These are phyloP conservation scores for Epizoanthus rinbou DNA, from an alignment of 92 coral and sea anemone genomes.

Conservation along the genomic window DNA sequence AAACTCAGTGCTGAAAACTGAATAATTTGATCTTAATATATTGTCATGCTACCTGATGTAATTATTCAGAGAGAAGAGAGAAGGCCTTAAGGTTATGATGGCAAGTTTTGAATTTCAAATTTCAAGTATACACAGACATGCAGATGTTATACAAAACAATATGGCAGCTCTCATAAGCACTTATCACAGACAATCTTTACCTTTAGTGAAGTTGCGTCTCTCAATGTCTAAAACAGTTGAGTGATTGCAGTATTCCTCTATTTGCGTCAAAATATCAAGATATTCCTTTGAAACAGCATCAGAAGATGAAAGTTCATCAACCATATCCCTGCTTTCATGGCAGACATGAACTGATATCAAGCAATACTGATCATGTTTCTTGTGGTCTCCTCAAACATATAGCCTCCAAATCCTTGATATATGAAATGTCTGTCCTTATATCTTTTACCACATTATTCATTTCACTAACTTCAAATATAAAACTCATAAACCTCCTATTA, in stretches of 20 bases:
- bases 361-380: background rate
- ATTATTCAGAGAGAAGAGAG: background rate
- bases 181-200: slow-evolving; percentile 37
- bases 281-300: slow-evolving; percentile 85
- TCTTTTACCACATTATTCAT: slow-evolving; percentile 20
- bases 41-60: background rate
- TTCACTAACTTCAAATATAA: slow-evolving; percentile 12
- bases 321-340: slow-evolving; percentile 66
- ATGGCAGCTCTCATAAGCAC: background rate
- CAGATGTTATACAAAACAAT: slow-evolving; percentile 13
- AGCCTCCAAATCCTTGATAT: background rate
- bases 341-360: background rate
- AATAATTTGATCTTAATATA: too few species aligned
- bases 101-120: background rate
- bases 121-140: slow-evolving; percentile 1
- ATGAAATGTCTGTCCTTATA: slow-evolving; percentile 5
- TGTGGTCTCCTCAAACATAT: background rate
- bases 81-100: background rate
- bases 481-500: background rate
- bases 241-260: slow-evolving; percentile 83
- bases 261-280: slow-evolving; percentile 79
- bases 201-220: slow-evolving; percentile 37
- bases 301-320: slow-evolving; percentile 71
- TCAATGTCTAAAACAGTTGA: slow-evolving; percentile 67
- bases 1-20: background rate